Evolutionary conservation across 2,113 vertebrate species (phyloP).

Genomic region (Peucedramus taeniatus): DNA sequence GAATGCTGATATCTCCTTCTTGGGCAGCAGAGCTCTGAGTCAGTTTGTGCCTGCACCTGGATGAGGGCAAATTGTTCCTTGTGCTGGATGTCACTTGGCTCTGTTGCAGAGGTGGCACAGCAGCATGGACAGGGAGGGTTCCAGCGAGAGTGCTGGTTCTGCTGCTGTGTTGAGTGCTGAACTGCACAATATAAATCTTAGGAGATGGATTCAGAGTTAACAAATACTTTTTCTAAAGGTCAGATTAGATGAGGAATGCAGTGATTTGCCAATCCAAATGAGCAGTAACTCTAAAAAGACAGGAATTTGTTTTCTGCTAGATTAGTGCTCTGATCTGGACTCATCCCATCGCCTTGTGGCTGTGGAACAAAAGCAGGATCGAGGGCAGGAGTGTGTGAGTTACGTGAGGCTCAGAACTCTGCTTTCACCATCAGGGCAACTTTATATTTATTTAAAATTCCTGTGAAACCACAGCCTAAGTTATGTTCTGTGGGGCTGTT

Average conservation of each 20-base stretch:
- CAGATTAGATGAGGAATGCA: conserved; percentile 41
- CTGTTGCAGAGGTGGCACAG: neutral
- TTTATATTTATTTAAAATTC: neutral
- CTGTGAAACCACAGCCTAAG: neutral
- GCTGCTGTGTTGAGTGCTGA: neutral
- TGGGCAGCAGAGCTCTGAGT: neutral
- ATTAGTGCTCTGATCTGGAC: conserved; percentile 1
- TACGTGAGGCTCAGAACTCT: neutral
- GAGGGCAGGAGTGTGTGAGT: neutral
- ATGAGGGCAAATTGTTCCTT: neutral
- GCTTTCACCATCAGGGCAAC: neutral
- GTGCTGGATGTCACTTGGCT: neutral
- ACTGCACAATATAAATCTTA: neutral
- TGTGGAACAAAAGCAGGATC: neutral
- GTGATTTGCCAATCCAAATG: conserved; percentile 27
- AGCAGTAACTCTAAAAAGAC: conserved; percentile 12
- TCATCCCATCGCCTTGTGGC: neutral
- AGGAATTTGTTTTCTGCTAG: conserved; percentile 29
- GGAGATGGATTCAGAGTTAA: conserved; percentile 8
- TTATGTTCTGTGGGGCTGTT: neutral
- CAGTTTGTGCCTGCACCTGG: neutral
- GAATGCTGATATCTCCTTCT: neutral
- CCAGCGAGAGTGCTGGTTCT: neutral
- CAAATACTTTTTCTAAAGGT: conserved; percentile 36
- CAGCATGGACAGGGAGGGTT: neutral